These are phyloP conservation scores for Eudemis profundana DNA, from an alignment of 2,888 invertebrate genomes.

Conservation along the genomic window DNA sequence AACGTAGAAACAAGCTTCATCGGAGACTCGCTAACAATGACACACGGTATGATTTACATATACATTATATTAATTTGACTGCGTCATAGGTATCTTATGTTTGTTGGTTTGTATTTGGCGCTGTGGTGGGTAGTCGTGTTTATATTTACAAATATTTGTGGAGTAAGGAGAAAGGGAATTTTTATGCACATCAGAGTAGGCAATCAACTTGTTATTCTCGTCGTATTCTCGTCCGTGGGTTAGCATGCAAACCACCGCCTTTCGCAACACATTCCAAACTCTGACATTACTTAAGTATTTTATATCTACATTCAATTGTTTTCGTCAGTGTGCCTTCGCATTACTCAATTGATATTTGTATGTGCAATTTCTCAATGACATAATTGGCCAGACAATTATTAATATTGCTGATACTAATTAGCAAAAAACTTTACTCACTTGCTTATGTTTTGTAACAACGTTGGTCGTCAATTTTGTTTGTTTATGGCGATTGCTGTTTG, in stretches of 20 bases:
- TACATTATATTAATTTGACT: conserved; percentile 11
- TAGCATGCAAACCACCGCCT: conserved; percentile 69
- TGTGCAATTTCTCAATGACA: conserved; percentile 14
- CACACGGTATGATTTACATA: conserved; percentile 71
- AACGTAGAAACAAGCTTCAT: conserved; percentile 72
- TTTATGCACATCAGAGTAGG: conserved; percentile 68
- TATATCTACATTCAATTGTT: conserved; percentile 19
- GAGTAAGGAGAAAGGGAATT: conserved; percentile 66
- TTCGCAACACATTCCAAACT: conserved; percentile 57
- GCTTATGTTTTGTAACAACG: not conserved
- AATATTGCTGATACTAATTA: too few relatives aligned
- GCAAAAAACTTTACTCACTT: not conserved
- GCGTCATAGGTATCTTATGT: conserved; percentile 11
- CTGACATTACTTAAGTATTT: conserved; percentile 35
- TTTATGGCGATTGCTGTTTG: not conserved
- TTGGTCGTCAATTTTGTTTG: not conserved
- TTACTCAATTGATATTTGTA: conserved; percentile 32
- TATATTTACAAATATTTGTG: conserved; percentile 52
- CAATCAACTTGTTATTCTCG: conserved; percentile 59
- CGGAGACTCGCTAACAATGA: conserved; percentile 75
- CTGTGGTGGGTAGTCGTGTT: conserved; percentile 45
- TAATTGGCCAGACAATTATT: not conserved
- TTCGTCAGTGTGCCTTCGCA: conserved; percentile 7
- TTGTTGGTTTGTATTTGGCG: conserved; percentile 8
- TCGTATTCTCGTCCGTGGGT: conserved; percentile 58